These are phyloP conservation scores for Bembecia ichneumoniformis DNA, from an alignment of 2,888 invertebrate genomes.

Conservation along the genomic window DNA sequence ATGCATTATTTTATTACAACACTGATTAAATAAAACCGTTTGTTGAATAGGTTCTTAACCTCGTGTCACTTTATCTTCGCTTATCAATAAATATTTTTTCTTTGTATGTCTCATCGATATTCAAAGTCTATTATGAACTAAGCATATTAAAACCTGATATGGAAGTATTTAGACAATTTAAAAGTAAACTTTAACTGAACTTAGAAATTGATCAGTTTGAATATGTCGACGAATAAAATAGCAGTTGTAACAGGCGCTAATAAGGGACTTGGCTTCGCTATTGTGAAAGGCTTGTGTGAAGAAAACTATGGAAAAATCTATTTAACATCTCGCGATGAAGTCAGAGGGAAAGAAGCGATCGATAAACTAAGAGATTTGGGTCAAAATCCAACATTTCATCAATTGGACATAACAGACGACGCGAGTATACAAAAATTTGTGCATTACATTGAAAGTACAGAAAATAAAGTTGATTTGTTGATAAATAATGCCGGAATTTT, in stretches of 20 bases:
- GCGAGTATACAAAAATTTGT: constrained; percentile 71
- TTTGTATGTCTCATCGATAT: no score
- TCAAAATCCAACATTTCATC: constrained; percentile 71
- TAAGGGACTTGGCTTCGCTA: constrained; percentile 79
- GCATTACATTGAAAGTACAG: constrained; percentile 62
- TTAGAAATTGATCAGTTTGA: constrained; percentile 5
- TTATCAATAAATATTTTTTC: no score
- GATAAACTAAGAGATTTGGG: constrained; percentile 64
- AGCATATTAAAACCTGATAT: neutral
- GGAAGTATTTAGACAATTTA: no score
- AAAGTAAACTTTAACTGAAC: neutral
- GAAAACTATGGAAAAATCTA: constrained; percentile 78
- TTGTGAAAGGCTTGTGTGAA: constrained; percentile 76
- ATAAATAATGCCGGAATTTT: constrained; percentile 81
- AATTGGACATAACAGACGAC: constrained; percentile 76
- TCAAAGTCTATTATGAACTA: neutral
- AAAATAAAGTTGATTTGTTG: constrained; percentile 77
- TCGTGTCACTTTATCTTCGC: no score
- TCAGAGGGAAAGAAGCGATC: constrained; percentile 72
- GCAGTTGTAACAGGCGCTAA: constrained; percentile 79
- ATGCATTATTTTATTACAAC: no score
- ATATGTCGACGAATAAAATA: constrained; percentile 33
- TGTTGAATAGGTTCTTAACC: no score
- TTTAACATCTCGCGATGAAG: constrained; percentile 76
- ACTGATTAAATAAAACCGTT: no score